Conservation (phyloP, 1,140 invertebrate genomes). For the Argopecten irradians region DNA sequence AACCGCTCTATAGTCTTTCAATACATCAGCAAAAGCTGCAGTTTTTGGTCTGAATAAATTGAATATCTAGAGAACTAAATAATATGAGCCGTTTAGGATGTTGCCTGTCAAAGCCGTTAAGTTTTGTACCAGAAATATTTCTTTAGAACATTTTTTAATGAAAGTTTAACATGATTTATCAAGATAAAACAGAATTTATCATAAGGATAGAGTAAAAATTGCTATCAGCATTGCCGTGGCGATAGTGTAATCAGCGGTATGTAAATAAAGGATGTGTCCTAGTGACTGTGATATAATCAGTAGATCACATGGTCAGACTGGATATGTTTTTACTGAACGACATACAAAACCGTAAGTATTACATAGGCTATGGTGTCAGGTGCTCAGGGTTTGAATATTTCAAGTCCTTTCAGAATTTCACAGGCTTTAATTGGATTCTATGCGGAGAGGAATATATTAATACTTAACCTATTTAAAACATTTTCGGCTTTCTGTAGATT, state of each 20-base stretch:
- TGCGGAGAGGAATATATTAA: background rate
- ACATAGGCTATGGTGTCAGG: background rate
- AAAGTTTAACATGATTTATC: background rate
- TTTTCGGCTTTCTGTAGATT: background rate
- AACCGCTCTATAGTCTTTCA: too few relatives aligned
- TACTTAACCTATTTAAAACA: background rate
- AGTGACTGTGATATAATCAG: background rate
- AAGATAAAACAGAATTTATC: background rate
- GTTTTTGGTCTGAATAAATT: background rate
- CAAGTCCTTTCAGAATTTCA: background rate
- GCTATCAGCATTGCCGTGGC: background rate
- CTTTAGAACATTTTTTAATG: background rate
- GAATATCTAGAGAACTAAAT: background rate
- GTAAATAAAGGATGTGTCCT: background rate
- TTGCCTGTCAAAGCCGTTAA: background rate
- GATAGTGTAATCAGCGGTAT: background rate
- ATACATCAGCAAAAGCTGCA: background rate
- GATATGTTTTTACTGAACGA: too few relatives aligned
- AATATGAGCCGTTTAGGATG: background rate
- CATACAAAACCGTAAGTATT: too few relatives aligned
- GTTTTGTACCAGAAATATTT: background rate
- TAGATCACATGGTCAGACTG: too few relatives aligned
- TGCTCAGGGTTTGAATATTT: background rate
- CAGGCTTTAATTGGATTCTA: background rate
- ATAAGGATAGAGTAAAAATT: background rate